Conservation (phyloP, 2,797 vertebrate species). For the Mormyrus proboscirostris region DNA sequence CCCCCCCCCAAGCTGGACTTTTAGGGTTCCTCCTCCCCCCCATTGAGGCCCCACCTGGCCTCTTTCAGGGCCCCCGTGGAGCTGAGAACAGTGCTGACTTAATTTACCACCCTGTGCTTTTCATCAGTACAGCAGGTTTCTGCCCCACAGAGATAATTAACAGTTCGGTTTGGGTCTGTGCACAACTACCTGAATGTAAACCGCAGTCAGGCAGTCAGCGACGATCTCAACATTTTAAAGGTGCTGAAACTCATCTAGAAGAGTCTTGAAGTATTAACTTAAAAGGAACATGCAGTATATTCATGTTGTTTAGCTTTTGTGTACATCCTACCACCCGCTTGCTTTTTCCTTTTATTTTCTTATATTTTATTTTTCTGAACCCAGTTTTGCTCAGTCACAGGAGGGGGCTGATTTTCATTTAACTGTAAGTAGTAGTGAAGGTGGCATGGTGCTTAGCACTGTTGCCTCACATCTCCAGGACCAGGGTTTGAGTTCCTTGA, state of each 20-base stretch:
- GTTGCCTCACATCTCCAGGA: background rate
- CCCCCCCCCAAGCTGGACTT: background rate
- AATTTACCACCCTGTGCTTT: background rate
- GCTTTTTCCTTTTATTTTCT: background rate
- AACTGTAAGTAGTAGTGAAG: background rate
- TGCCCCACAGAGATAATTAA: background rate
- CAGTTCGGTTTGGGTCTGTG: background rate
- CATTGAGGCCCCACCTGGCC: background rate
- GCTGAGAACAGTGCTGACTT: background rate
- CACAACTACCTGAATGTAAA: background rate
- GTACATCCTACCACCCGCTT: background rate
- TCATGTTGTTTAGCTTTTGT: background rate
- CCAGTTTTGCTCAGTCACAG: background rate
- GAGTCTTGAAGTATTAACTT: background rate
- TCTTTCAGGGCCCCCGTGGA: background rate
- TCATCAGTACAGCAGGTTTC: background rate
- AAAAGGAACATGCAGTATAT: background rate
- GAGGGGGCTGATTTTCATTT: background rate
- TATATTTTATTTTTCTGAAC: background rate
- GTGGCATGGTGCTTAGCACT: background rate
- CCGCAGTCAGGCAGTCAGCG: background rate
- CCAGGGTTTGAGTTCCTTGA: background rate
- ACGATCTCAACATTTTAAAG: background rate
- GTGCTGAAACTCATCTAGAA: background rate
- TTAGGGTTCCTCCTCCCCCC: no score